Percentiles rank a stretch among this genome's conserved stretches.
phyloP scores from a whole-genome alignment of 1,140 invertebrate genomes.

The Achroia grisella region DNA sequence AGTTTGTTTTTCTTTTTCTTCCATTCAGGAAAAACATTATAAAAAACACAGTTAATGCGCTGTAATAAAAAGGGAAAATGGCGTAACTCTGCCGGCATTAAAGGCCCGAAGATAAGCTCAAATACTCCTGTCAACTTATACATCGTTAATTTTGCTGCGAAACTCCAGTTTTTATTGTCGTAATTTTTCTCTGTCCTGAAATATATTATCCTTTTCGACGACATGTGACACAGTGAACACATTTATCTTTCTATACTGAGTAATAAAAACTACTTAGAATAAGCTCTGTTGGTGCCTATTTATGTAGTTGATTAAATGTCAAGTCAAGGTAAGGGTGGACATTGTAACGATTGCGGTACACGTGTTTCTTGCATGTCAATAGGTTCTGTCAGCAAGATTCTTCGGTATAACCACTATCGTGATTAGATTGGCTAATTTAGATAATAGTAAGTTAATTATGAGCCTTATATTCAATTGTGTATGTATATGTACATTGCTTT shows the following conservation, averaged over 20 bases:
- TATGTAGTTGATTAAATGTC: no score
- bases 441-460: background rate
- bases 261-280: constrained; percentile 21
- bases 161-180: constrained; percentile 60
- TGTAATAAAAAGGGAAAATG: constrained; percentile 40
- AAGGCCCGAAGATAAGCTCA: constrained; percentile 54
- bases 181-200: constrained; percentile 46
- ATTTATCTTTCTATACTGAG: constrained; percentile 31
- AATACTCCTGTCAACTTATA: constrained; percentile 55
- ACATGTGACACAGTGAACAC: constrained; percentile 33
- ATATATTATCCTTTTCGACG: constrained; percentile 27
- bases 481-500: no score
- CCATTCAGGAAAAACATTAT: background rate
- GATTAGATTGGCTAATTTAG: no score
- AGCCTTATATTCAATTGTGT: background rate
- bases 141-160: constrained; percentile 60
- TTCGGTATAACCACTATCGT: no score
- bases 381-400: no score
- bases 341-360: no score
- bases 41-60: constrained; percentile 50
- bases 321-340: no score
- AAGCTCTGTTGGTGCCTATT: constrained; percentile 7
- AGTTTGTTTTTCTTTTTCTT: no score
- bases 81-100: constrained; percentile 52
- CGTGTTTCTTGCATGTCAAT: no score